Base-by-base conservation (phyloP, 2,888 invertebrate genomes). In the Drosophila nr. fundita region DNA sequence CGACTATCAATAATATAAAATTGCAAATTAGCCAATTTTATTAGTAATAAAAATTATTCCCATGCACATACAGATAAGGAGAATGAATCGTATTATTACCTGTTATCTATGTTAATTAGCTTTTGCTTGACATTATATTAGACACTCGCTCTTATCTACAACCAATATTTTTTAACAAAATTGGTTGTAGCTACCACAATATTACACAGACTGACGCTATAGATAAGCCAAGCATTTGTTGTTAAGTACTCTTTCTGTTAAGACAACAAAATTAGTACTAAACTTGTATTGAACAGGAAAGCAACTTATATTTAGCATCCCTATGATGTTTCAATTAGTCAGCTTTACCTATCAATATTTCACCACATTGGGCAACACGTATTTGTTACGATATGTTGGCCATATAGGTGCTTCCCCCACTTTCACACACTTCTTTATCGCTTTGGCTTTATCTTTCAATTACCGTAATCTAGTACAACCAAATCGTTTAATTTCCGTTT, bases 391-490 rank as follows among this genome's bases (percentile, higher is more conserved):
- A 62, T 60, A 40, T 48, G 58, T 52, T 40, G 32, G 38, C 24
- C 38, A 32, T 40, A 75, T 59, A 59, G 10, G 42, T 78, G 60
- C 65, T 75, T 68, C 63, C 71, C 62, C 64, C 50, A 63, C 50
- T 42, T 30, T 30, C 34, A 32, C 4, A 32, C 32, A 32, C 4
- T 32, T 32, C 55, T 32, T 78, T 71, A 78, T 72, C 67, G 40
- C 10, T 7, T 1, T 15, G 4, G 30, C 54, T 21, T 76, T 86
- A 87, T 85, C 88, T 72, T 54, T 79, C 68, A 64, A 83, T 85
- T 85, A 61, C 58, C 36, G 42, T 48, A 87, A 81, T 85, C 77
- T 42, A 80, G 62, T 11, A 61, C 50, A 60, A 54, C 59, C 60
- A 76, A 85, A 83, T 71, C 87, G 66, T 72, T 79, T 73, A 63